Evolutionary conservation across 2,113 vertebrate species (phyloP).

Genomic region (Lagopus leucura): DNA sequence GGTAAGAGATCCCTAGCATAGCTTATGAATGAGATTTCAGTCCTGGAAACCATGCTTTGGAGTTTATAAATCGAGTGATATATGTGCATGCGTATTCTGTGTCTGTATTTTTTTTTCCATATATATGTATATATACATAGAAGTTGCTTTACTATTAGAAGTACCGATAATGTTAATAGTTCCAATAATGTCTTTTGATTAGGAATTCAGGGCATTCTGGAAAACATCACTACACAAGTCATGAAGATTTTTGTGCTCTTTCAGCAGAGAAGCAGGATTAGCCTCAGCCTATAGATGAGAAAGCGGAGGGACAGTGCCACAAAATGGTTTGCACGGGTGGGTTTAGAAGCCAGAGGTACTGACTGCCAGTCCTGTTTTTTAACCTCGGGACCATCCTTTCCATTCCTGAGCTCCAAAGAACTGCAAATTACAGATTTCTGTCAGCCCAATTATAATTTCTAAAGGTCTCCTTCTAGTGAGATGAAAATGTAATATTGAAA

Average conservation of each 20-base stretch:
- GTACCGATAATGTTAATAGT: constrained; percentile 38
- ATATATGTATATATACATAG: not conserved
- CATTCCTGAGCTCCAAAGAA: constrained; percentile 34
- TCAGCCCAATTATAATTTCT: constrained; percentile 56
- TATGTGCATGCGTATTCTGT: not conserved
- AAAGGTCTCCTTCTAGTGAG: constrained; percentile 52
- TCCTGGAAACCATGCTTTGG: constrained; percentile 38
- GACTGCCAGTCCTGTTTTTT: not conserved
- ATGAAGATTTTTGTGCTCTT: constrained; percentile 3
- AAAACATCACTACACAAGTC: constrained; percentile 18
- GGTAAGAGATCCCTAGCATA: constrained; percentile 61
- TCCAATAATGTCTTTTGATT: constrained; percentile 30
- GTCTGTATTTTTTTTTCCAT: not conserved
- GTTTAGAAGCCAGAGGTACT: not conserved
- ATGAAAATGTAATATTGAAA: constrained; percentile 50
- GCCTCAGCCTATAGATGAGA: not conserved
- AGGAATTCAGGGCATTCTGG: constrained; percentile 32
- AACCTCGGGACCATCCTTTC: constrained; percentile 16
- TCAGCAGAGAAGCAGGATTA: not conserved
- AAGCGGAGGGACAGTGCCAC: not conserved
- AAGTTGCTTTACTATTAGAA: constrained; percentile 21
- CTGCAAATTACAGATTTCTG: constrained; percentile 57
- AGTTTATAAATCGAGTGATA: constrained; percentile 39
- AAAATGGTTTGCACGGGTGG: not conserved
- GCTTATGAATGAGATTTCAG: constrained; percentile 57